phyloP scores from a whole-genome alignment of 2,888 invertebrate genomes.

The Synergus itoensis region DNA sequence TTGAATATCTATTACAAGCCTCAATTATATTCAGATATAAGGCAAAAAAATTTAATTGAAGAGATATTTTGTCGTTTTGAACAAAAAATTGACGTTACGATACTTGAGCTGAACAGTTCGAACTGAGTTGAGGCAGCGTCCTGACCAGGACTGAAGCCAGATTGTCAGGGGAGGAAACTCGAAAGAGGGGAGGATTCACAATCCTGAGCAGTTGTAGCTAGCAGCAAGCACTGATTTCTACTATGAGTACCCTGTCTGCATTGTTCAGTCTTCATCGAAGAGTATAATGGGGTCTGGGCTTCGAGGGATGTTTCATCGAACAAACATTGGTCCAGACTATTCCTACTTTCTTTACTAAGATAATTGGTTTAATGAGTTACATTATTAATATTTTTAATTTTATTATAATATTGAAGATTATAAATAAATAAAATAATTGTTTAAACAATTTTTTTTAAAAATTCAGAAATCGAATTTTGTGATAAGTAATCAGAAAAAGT shows the following conservation, averaged over 20 bases:
- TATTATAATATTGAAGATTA: background rate
- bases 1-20: background rate
- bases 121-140: slow-evolving; percentile 75
- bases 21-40: background rate
- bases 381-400: background rate
- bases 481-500: background rate
- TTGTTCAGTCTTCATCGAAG: slow-evolving; percentile 28
- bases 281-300: slow-evolving; percentile 12
- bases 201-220: slow-evolving; percentile 48
- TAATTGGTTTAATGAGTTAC: background rate
- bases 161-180: slow-evolving; percentile 62
- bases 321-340: background rate
- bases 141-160: slow-evolving; percentile 75
- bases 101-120: slow-evolving; percentile 69
- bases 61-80: slow-evolving; percentile 38
- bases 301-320: slow-evolving; percentile 31
- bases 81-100: slow-evolving; percentile 60
- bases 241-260: slow-evolving; percentile 13
- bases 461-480: background rate
- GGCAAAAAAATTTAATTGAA: slow-evolving; percentile 24
- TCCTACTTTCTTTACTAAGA: background rate
- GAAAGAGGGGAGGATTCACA: slow-evolving; percentile 56
- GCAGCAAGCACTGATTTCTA: slow-evolving; percentile 37
- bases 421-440: background rate
- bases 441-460: background rate